Percentiles rank a stretch among this genome's conserved stretches.
Conservation (phyloP, 1,140 invertebrate species). For the Lasioglossum albipes region DNA sequence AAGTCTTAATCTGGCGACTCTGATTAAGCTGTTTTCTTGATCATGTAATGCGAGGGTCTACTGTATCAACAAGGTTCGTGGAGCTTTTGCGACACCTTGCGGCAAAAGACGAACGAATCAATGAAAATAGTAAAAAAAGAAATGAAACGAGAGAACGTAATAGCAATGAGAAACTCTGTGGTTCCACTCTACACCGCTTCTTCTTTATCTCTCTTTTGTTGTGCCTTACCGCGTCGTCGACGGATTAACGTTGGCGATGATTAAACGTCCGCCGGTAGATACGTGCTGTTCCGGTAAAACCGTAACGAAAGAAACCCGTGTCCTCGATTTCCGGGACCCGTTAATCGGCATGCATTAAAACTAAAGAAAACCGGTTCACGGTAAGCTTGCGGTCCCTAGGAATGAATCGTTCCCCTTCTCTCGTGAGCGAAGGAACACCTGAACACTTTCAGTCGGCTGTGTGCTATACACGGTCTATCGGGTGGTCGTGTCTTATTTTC, state of each 20-base stretch:
- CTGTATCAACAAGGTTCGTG: not conserved
- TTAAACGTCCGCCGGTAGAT: slow-evolving; percentile 7
- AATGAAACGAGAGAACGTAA: not conserved
- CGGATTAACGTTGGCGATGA: slow-evolving; percentile 1
- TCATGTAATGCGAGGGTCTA: too few relatives aligned
- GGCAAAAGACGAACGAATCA: slow-evolving; percentile 14
- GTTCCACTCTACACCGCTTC: not conserved
- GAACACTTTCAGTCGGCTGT: slow-evolving; percentile 2
- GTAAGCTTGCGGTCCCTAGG: slow-evolving; percentile 31
- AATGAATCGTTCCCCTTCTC: slow-evolving; percentile 8
- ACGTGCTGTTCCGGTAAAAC: not conserved
- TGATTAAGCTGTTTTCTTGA: too few relatives aligned
- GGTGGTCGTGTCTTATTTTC: slow-evolving; percentile 34
- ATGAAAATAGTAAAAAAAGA: slow-evolving; percentile 9
- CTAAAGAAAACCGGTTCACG: slow-evolving; percentile 20
- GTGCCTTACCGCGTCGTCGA: slow-evolving; percentile 44
- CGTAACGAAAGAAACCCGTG: slow-evolving; percentile 27
- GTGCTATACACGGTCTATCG: slow-evolving; percentile 31
- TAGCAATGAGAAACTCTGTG: slow-evolving; percentile 7
- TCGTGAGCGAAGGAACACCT: slow-evolving; percentile 12
- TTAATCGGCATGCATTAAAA: slow-evolving; percentile 31
- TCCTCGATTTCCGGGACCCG: not conserved
- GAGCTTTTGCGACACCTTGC: not conserved
- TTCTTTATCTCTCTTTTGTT: not conserved
- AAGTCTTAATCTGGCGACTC: too few relatives aligned